Evolutionary conservation across 2,888 invertebrate species (phyloP).

Genomic region (Macrosiphum euphorbiae): DNA sequence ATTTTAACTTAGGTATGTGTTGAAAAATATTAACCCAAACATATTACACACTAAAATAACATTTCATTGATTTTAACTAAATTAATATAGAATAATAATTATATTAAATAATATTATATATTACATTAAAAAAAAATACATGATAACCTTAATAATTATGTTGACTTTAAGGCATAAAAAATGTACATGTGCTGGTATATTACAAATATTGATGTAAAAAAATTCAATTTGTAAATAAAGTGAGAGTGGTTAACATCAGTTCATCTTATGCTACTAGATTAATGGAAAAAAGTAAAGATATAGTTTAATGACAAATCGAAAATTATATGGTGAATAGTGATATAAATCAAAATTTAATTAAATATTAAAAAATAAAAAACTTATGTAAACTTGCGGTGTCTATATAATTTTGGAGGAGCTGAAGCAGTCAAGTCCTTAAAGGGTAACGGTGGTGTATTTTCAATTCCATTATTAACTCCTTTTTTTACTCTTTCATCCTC

Average conservation of each 20-base stretch:
- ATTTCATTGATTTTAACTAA: neutral
- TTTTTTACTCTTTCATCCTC: slow-evolving; percentile 52
- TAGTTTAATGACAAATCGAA: neutral
- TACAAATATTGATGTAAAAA: neutral
- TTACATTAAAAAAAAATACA: neutral
- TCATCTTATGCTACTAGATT: neutral
- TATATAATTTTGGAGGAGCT: slow-evolving; percentile 58
- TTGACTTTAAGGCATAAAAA: neutral
- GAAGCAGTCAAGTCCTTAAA: slow-evolving; percentile 55
- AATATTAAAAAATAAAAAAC: slow-evolving; percentile 41
- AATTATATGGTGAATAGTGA: neutral
- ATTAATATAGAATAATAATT: neutral
- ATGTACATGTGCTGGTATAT: slow-evolving; percentile 7
- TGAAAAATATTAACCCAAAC: neutral
- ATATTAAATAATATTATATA: neutral
- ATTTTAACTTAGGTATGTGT: neutral
- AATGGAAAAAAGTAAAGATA: slow-evolving; percentile 4
- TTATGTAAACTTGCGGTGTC: slow-evolving; percentile 41
- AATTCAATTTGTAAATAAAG: neutral
- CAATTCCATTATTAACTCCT: slow-evolving; percentile 16
- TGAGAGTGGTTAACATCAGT: neutral
- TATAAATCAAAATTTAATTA: neutral
- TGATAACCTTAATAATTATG: neutral
- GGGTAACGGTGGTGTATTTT: slow-evolving; percentile 63
- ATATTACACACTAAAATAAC: neutral